Evolutionary conservation across 1,140 invertebrate genomes (phyloP).

Genomic region (Hetaerina americana): DNA sequence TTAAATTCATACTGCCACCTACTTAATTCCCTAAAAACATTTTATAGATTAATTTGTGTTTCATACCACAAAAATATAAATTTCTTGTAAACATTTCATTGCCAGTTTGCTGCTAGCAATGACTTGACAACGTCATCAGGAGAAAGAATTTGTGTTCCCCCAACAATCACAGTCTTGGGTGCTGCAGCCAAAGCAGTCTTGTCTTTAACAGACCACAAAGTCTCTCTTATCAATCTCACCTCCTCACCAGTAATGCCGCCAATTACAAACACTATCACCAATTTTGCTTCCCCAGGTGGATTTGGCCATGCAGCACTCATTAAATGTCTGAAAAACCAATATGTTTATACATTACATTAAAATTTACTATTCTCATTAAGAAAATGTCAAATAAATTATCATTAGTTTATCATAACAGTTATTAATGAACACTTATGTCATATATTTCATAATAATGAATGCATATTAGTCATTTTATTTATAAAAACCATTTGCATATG

Average conservation of each 20-base stretch:
- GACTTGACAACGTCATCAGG: conserved; percentile 1
- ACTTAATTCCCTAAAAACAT: too few species aligned
- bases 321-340: not conserved
- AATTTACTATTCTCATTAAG: too few species aligned
- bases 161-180: conserved; percentile 4
- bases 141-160: conserved; percentile 7
- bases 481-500: too few species aligned
- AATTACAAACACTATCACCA: conserved; percentile 40
- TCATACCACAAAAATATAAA: too few species aligned
- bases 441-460: too few species aligned
- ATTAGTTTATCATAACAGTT: too few species aligned
- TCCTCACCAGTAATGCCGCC: conserved; percentile 46
- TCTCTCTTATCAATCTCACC: conserved; percentile 24
- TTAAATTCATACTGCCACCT: too few species aligned
- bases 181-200: not conserved
- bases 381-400: too few species aligned
- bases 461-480: too few species aligned
- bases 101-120: not conserved
- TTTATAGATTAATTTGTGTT: too few species aligned
- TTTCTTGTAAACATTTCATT: not conserved
- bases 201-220: not conserved
- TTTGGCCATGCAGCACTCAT: not conserved
- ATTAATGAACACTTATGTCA: too few species aligned
- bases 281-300: not conserved
- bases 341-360: too few species aligned